Base-by-base conservation (phyloP, 2,797 vertebrate species). In the Perodicticus potto region DNA sequence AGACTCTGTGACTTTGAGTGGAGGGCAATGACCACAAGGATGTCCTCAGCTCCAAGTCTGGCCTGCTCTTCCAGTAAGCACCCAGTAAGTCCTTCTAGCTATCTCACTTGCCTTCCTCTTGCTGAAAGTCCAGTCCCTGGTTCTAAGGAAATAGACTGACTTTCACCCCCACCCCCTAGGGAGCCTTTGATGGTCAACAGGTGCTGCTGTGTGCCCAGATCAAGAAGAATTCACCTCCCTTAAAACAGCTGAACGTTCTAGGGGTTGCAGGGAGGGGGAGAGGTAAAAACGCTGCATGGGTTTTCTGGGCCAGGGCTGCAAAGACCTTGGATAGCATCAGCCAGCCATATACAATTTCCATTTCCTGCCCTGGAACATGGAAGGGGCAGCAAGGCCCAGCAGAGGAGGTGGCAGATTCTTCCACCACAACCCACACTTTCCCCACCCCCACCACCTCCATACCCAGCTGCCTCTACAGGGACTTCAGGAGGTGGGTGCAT, bases 361-460 rank as follows among this genome's bases (percentile, higher is more conserved):
- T 55, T 80, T 93, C 92, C 89, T 83, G 63, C 57, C 91, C 90
- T 76, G 59, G 82, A 57, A 87, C 29, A 61, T 83, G 57, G 78
- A 78, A 86, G 43, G 63, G 10, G 17, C 43, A 20, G 53, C 37
- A 49, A 77, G 80, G 76, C 57, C 45, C 49, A 65, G 63, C 43
- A 63, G 55, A 82, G 67, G 34, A 70, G 49, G 32, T 20, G 40
- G 55, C 76, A 25, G 86, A 34, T 63, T 34, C 55, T 40, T 63
- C n/a, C 43, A 61, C 61, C 45, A 70, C 53, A 65, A 73, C 17
- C 5, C 9, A 20, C 43, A 14, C 59, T 76, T 87, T 73, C n/a
- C 65, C 88, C n/a, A 40, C 45, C 3, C 43, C 37, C 22, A 61
- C 37, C 23, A 32, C 63, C 57, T 40, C 10, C 53, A 34, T 37